These are phyloP conservation scores for Sander vitreus DNA, from an alignment of 2,113 vertebrate genomes.

Conservation along the genomic window DNA sequence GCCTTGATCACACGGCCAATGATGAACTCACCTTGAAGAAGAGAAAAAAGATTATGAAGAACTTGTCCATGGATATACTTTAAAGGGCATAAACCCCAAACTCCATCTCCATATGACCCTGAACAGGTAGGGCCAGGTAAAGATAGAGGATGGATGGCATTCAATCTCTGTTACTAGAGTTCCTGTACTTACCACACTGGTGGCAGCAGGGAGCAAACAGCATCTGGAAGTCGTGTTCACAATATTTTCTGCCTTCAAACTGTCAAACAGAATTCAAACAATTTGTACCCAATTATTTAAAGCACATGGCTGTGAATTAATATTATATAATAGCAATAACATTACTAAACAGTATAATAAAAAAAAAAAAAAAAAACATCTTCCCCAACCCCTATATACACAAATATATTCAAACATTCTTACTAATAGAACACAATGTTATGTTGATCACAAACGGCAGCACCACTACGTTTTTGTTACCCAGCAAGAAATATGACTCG, in stretches of 20 bases:
- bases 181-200: conserved; percentile 92
- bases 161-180: conserved; percentile 4
- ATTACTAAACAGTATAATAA: not conserved
- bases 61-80: not conserved
- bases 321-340: not conserved
- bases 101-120: not conserved
- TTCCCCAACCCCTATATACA: not conserved
- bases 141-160: not conserved
- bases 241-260: conserved; percentile 99
- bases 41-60: not conserved
- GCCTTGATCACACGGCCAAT: conserved; percentile 99
- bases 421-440: not conserved
- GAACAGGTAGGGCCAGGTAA: not conserved
- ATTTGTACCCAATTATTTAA: not conserved
- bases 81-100: not conserved
- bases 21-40: conserved; percentile 93
- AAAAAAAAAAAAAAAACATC: not conserved
- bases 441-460: not conserved
- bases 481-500: not conserved
- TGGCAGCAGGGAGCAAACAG: conserved; percentile 98
- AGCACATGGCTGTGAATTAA: not conserved
- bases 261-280: conserved; percentile 74
- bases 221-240: conserved; percentile 99
- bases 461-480: not conserved
- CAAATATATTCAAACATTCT: not conserved